phyloP scores from a whole-genome alignment of 2,888 invertebrate species.

The Camptogramma bilineatum region DNA sequence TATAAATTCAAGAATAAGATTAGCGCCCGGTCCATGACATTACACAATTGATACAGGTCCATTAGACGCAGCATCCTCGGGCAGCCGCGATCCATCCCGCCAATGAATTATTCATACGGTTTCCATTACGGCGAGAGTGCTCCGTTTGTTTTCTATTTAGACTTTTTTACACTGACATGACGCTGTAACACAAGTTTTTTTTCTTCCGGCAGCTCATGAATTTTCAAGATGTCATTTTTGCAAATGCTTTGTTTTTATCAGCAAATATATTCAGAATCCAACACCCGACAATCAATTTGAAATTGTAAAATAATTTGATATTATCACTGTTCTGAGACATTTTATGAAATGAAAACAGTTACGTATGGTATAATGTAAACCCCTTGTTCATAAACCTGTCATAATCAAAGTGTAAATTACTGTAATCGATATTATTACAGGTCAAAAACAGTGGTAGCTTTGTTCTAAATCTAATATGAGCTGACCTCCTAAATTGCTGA shows the following conservation, averaged over 20 bases:
- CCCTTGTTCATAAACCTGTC: no score
- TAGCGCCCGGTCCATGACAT: conserved; percentile 5
- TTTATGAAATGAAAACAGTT: no score
- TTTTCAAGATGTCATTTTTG: not conserved
- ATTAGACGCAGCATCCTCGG: conserved; percentile 21
- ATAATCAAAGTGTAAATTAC: no score
- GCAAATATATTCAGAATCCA: no score
- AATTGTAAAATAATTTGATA: no score
- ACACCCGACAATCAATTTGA: no score
- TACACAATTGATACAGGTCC: conserved; percentile 21
- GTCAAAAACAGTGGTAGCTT: not conserved
- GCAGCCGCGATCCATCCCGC: conserved; percentile 22
- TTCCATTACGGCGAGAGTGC: conserved; percentile 31
- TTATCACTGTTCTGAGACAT: no score
- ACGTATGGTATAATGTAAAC: no score
- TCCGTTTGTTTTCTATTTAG: conserved; percentile 35
- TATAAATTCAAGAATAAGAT: not conserved
- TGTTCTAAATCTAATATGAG: not conserved
- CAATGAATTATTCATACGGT: conserved; percentile 31
- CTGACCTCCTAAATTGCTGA: not conserved
- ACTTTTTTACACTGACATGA: conserved; percentile 25
- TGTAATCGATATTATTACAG: no score
- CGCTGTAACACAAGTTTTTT: conserved; percentile 12
- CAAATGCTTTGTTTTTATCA: not conserved
- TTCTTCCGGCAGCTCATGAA: not conserved